A percentile compares a stretch with the other conserved stretches of the same genome.
Conservation (phyloP, 2,888 invertebrate genomes). For the Drosophila mulleri region DNA sequence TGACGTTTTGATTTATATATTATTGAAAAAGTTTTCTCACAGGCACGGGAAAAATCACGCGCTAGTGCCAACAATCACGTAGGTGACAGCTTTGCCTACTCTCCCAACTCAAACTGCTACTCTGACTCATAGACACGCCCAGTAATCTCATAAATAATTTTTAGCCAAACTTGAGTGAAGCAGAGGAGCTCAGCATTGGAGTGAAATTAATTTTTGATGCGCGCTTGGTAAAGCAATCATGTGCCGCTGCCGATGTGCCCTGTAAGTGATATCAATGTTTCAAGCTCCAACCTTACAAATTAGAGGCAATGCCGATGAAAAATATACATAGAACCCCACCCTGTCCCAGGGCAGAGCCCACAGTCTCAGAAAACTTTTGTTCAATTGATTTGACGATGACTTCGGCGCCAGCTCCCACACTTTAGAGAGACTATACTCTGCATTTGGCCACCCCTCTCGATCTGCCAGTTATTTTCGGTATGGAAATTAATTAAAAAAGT, state of each 20-base stretch:
- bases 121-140: conserved; percentile 23
- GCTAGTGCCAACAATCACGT: conserved; percentile 67
- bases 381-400: conserved; percentile 56
- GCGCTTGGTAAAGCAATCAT: conserved; percentile 34
- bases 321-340: background rate
- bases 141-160: conserved; percentile 79
- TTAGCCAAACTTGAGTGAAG: conserved; percentile 42
- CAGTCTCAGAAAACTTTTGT: conserved; percentile 43
- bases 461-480: conserved; percentile 48
- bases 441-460: conserved; percentile 24
- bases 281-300: conserved; percentile 22
- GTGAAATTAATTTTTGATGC: conserved; percentile 81
- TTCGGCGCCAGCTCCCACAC: conserved; percentile 10
- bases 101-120: background rate
- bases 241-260: conserved; percentile 13
- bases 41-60: conserved; percentile 61
- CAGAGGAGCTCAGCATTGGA: conserved; percentile 41
- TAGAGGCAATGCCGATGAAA: conserved; percentile 14
- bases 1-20: conserved; percentile 85
- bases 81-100: conserved; percentile 57
- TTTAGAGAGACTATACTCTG: conserved; percentile 2
- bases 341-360: background rate
- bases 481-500: conserved; percentile 84
- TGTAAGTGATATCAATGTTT: conserved; percentile 41
- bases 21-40: conserved; percentile 77